These are phyloP conservation scores for Hydroisotoma schaefferi DNA, from an alignment of 2,888 invertebrate species.

Conservation along the genomic window DNA sequence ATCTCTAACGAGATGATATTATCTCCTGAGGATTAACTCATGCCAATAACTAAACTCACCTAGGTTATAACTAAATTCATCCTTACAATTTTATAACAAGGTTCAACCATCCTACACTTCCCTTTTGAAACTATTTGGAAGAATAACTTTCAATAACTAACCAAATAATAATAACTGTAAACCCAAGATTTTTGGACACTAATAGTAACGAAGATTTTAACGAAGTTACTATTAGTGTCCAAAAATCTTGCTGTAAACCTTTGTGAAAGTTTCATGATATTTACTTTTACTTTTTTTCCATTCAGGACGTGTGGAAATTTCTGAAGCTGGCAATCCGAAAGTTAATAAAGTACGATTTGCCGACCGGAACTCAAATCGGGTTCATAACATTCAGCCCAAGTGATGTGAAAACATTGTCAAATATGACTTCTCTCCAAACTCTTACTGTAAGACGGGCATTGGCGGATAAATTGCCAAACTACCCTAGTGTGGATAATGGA, in stretches of 20 bases:
- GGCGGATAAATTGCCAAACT: slow-evolving; percentile 49
- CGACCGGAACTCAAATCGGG: slow-evolving; percentile 47
- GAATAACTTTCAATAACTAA: no score
- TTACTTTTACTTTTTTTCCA: slow-evolving; percentile 16
- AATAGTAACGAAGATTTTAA: no score
- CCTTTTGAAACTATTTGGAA: no score
- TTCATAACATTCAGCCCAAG: slow-evolving; percentile 47
- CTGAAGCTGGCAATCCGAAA: slow-evolving; percentile 47
- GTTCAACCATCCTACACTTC: no score
- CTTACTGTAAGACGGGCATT: slow-evolving; percentile 44
- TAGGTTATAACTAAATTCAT: no score
- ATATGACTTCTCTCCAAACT: slow-evolving; percentile 48
- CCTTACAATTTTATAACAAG: no score
- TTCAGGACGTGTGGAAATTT: slow-evolving; percentile 49
- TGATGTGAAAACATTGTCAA: slow-evolving; percentile 47
- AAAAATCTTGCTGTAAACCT: background rate
- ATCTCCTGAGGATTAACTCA: no score
- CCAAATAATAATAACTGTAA: no score
- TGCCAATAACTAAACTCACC: no score
- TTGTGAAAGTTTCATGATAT: slow-evolving; percentile 7
- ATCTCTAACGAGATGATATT: no score
- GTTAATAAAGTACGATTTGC: slow-evolving; percentile 48
- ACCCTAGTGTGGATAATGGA: slow-evolving; percentile 48
- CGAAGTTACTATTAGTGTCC: no score
- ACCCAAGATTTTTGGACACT: background rate